These are phyloP conservation scores for Olivierus martensii DNA, from an alignment of 1,140 invertebrate genomes.

Conservation along the genomic window DNA sequence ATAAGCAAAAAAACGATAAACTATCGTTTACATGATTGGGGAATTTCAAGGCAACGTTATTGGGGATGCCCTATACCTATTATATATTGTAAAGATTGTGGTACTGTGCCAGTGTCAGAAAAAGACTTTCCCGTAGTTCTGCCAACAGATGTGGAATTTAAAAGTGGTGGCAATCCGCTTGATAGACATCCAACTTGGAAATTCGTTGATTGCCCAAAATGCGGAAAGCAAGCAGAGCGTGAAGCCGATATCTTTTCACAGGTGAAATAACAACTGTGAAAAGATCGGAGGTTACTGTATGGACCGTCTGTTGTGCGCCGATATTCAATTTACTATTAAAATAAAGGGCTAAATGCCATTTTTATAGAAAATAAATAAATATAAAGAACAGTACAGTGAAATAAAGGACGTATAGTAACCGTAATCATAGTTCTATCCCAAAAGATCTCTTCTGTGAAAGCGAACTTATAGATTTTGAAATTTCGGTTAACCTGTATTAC, in stretches of 20 bases:
- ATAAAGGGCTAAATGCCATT: no score
- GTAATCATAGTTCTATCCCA: no score
- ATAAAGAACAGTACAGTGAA: no score
- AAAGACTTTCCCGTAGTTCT: conserved; percentile 15
- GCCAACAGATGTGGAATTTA: conserved; percentile 6
- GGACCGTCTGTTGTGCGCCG: no score
- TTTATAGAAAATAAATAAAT: no score
- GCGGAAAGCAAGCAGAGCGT: neutral
- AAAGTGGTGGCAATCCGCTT: neutral
- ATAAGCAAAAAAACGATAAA: neutral
- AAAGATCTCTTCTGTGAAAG: no score
- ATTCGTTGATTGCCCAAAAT: neutral
- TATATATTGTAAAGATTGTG: conserved; percentile 6
- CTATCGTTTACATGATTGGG: conserved; percentile 1
- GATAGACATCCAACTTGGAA: neutral
- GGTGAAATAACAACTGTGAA: no score
- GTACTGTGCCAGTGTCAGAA: conserved; percentile 1
- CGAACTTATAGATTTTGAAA: no score
- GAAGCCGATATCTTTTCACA: conserved; percentile 4
- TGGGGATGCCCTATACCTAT: conserved; percentile 8
- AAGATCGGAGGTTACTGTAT: no score
- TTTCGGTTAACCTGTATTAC: no score
- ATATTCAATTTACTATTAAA: no score
- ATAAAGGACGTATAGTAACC: no score
- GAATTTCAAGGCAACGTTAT: conserved; percentile 3